Conservation (phyloP, 1,140 invertebrate genomes). For the Pachypsylla venusta region DNA sequence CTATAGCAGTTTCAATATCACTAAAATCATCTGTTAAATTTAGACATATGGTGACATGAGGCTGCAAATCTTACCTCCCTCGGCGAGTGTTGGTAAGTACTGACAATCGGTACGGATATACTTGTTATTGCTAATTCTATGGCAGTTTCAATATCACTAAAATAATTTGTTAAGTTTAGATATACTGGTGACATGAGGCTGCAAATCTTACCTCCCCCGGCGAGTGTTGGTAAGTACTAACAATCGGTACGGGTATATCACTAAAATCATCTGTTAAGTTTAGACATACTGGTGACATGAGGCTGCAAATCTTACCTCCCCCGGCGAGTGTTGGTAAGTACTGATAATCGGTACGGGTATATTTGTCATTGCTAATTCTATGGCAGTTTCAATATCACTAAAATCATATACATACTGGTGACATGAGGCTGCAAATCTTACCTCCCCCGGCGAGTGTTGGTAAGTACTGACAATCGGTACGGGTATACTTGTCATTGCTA, state of each 20-base stretch:
- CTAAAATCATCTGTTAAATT: neutral
- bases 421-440: no score
- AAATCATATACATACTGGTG: no score
- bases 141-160: neutral
- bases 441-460: neutral
- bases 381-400: neutral
- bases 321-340: neutral
- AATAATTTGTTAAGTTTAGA: neutral
- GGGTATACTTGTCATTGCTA: constrained; percentile 1
- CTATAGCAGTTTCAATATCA: neutral
- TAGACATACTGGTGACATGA: no score
- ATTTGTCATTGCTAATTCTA: constrained; percentile 1
- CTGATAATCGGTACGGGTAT: neutral
- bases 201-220: neutral
- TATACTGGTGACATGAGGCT: neutral
- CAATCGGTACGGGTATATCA: neutral
- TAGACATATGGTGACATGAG: neutral
- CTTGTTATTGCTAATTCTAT: constrained; percentile 1
- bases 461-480: neutral
- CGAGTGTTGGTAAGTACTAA: neutral
- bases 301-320: no score
- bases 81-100: neutral
- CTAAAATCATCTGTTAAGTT: no score
- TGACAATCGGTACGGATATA: neutral
- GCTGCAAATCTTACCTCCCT: no score